A percentile compares a stretch with the other conserved stretches of the same genome.
These are phyloP conservation scores for Hucho hucho DNA, from an alignment of 2,113 vertebrate genomes.

Conservation along the genomic window DNA sequence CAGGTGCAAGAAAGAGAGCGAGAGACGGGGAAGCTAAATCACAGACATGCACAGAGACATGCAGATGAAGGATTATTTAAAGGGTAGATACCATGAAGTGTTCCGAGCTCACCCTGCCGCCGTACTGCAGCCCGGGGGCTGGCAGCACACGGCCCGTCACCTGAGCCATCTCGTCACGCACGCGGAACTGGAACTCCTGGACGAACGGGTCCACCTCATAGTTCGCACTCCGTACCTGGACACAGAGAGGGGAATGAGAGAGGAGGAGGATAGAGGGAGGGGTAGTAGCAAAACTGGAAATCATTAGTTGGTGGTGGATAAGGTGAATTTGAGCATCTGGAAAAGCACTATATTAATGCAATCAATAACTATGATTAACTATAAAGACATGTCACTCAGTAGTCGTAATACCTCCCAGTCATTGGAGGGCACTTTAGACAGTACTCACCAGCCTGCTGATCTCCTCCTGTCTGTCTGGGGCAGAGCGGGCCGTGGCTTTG, in stretches of 20 bases:
- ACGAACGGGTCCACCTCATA: conserved; percentile 93
- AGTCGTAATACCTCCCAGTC: not conserved
- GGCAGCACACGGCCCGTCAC: conserved; percentile 94
- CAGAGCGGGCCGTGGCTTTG: conserved; percentile 94
- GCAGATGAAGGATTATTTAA: conserved; percentile 59
- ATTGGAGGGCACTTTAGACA: conserved; percentile 4
- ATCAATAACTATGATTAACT: too few species aligned
- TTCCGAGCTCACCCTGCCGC: conserved; percentile 88
- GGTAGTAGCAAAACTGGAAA: not conserved
- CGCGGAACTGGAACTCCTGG: conserved; percentile 95
- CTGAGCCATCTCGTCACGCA: conserved; percentile 94
- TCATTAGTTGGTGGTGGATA: not conserved
- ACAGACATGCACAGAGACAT: conserved; percentile 13
- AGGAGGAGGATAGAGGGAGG: too few species aligned
- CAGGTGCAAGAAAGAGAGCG: not conserved
- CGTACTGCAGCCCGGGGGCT: conserved; percentile 95
- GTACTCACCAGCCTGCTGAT: conserved; percentile 91
- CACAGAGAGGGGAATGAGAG: not conserved
- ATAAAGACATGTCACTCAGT: not conserved
- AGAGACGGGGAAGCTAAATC: not conserved
- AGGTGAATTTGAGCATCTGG: too few species aligned
- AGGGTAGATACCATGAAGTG: conserved; percentile 70
- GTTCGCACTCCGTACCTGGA: conserved; percentile 92
- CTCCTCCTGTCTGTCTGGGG: conserved; percentile 92
- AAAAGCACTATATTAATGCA: too few species aligned